Evolutionary conservation across 2,888 invertebrate species (phyloP).

Genomic region (Phymatocera aterrima): DNA sequence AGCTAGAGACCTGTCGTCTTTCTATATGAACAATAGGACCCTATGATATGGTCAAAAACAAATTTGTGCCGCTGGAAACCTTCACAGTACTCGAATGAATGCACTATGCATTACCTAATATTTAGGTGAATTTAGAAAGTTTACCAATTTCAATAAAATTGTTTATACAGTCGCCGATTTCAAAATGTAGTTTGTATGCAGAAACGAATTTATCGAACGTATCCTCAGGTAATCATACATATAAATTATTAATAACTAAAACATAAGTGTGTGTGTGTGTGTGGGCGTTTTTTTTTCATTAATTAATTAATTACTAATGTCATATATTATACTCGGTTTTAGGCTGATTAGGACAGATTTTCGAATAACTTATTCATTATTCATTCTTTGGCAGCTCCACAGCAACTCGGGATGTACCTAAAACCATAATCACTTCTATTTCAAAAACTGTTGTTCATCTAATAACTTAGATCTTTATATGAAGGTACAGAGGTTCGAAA

Average conservation of each 20-base stretch:
- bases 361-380: no score
- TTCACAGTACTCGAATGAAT: no score
- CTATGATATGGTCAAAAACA: no score
- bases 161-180: constrained; percentile 19
- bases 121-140: constrained; percentile 14
- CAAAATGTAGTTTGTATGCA: constrained; percentile 29
- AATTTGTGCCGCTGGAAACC: no score
- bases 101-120: no score
- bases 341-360: constrained; percentile 41
- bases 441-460: background rate
- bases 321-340: constrained; percentile 52
- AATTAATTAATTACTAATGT: constrained; percentile 56
- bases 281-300: constrained; percentile 35
- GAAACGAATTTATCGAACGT: constrained; percentile 29
- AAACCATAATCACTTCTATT: constrained; percentile 40
- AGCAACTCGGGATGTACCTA: constrained; percentile 58
- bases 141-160: background rate
- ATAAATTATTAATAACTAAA: constrained; percentile 39
- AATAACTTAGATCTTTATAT: no score
- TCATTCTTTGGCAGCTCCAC: constrained; percentile 70
- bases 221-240: no score
- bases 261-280: constrained; percentile 40
- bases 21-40: no score
- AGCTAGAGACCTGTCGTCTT: no score
- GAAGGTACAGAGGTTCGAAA: no score